Conservation (phyloP, 2,888 invertebrate genomes). For the Bombylius major region DNA sequence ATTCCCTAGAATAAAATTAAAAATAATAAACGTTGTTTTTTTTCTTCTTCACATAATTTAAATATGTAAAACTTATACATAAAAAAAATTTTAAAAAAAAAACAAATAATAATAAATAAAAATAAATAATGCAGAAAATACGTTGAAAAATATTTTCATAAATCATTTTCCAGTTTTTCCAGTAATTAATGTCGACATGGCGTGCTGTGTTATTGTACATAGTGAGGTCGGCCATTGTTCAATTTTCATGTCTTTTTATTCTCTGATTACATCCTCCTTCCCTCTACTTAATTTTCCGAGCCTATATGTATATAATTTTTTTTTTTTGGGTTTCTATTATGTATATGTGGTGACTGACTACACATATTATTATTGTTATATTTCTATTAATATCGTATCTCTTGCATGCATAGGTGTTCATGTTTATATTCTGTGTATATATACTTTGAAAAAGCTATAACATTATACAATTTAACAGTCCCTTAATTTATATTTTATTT, state of each 20-base stretch:
- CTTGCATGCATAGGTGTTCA: neutral
- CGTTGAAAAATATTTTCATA: conserved; percentile 2
- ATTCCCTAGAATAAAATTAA: no score
- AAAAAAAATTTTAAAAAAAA: neutral
- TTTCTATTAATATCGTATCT: neutral
- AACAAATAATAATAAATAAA: neutral
- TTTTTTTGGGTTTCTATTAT: no score
- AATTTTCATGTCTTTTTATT: no score
- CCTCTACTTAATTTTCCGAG: no score
- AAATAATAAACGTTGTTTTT: no score
- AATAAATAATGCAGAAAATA: conserved; percentile 3
- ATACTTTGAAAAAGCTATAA: neutral
- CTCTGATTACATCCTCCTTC: no score
- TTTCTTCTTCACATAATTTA: no score
- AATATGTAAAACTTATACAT: no score
- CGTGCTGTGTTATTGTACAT: neutral
- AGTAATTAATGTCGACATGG: conserved; percentile 9
- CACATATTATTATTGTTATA: neutral
- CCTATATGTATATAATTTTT: no score
- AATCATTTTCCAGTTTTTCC: conserved; percentile 9
- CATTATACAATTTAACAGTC: no score
- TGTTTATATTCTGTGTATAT: neutral
- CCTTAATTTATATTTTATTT: no score
- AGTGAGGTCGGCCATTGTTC: conserved; percentile 5
- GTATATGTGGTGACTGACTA: no score